Percentiles rank a stretch among this genome's conserved stretches.
Evolutionary conservation across 2,797 vertebrate genomes (phyloP).

Genomic region (Neomorphus geoffroyi): DNA sequence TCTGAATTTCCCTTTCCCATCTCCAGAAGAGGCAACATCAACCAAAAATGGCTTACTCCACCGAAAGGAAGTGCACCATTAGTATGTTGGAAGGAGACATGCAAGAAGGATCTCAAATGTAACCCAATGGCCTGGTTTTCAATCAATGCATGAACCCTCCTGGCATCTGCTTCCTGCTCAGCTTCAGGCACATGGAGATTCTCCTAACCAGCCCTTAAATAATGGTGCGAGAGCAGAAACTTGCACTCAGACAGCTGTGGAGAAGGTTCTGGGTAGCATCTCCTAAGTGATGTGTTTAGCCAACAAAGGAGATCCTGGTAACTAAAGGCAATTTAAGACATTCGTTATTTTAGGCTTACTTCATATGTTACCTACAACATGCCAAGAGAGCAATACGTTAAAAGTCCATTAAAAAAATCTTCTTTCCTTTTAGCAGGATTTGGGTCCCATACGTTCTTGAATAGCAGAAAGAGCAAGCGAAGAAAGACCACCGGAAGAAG

Average conservation of each 20-base stretch:
- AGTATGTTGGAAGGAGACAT: fast-evolving
- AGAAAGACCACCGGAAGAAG: not conserved
- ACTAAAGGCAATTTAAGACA: not conserved
- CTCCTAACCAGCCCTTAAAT: not conserved
- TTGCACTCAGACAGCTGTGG: not conserved
- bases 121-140: not conserved
- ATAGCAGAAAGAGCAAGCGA: not conserved
- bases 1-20: not conserved
- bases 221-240: not conserved
- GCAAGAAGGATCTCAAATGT: not conserved
- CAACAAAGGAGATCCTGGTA: not conserved
- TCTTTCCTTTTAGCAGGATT: not conserved
- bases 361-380: not conserved
- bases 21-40: not conserved
- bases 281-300: not conserved
- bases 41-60: not conserved
- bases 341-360: not conserved
- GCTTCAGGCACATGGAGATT: not conserved
- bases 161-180: not conserved
- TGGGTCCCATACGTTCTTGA: not conserved
- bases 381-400: not conserved
- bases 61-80: not conserved
- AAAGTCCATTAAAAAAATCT: not conserved
- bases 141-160: not conserved
- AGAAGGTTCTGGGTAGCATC: not conserved